A percentile compares a stretch with the other conserved stretches of the same genome.
Conservation (phyloP, 2,113 vertebrate species). For the Sinocyclocheilus rhinocerous region DNA sequence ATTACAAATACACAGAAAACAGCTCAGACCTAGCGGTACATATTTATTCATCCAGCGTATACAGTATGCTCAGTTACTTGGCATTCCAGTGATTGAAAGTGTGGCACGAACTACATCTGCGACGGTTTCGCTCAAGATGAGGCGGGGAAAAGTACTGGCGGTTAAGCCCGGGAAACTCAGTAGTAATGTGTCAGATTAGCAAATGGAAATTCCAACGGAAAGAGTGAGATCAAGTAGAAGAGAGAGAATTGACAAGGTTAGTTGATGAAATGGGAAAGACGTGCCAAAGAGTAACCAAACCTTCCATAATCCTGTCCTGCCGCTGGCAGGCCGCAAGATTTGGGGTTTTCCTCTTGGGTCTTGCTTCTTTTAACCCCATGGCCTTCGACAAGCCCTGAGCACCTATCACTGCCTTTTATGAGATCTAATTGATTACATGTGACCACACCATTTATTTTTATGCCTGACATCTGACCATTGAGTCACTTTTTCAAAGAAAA, state of each 20-base stretch:
- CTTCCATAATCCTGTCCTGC: conserved; percentile 52
- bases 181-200: conserved; percentile 47
- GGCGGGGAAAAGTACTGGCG: conserved; percentile 13
- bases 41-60: conserved; percentile 39
- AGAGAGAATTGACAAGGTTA: conserved; percentile 48
- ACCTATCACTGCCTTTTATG: conserved; percentile 48
- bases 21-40: neutral
- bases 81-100: conserved; percentile 26
- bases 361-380: conserved; percentile 45
- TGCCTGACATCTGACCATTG: conserved; percentile 41
- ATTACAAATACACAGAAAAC: conserved; percentile 49
- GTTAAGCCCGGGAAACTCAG: conserved; percentile 36
- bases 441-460: conserved; percentile 49
- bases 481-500: conserved; percentile 41
- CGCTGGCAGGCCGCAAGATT: conserved; percentile 41
- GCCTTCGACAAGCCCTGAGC: conserved; percentile 33
- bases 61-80: neutral
- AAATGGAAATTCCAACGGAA: conserved; percentile 55
- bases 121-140: neutral
- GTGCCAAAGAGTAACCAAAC: conserved; percentile 53
- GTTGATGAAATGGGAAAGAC: conserved; percentile 49
- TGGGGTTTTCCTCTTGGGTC: conserved; percentile 50
- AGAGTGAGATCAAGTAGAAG: conserved; percentile 33
- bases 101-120: conserved; percentile 1
- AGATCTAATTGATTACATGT: conserved; percentile 52